Evolutionary conservation across 2,113 vertebrate species (phyloP), one percentile per base, ranked within the genome.

Genomic region (Microtus richardsoni): DNA sequence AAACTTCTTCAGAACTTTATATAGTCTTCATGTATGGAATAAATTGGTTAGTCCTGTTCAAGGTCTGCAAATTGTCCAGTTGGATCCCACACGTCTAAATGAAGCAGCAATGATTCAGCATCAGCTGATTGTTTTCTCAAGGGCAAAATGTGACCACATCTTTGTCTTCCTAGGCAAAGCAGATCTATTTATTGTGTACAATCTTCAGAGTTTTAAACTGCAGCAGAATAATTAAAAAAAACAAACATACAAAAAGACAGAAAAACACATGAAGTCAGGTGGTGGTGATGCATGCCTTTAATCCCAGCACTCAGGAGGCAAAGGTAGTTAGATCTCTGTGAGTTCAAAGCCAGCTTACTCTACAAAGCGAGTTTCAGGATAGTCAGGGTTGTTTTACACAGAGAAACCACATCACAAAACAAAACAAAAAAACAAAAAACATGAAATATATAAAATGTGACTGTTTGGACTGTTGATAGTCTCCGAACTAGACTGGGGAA

Each of bases 1-100:
- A 58, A 26, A 85, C 60, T 88, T 90, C 82, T 93, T 64, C 17
- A 74, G 85, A n/a, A 9, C 62, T 96, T 92, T 6, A n/a, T 6
- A 41, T 79, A 95, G 89, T 88, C 70, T 93, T 94, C 33, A 13
- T 79, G 39, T 68, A 13, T 91, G 93, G n/a, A 54, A 94, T 82
- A 30, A 95, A 90, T 68, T 92, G 13, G 28, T 92, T 91, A 39
- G 62, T 24, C 95, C 85, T 95, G 80, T 89, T 88, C n/a, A 87
- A 39, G 14, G 9, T 88, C 83, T 87, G 17, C 36, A 93, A 39
- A 64, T 64, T 87, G 30, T 86, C 14, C 60, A 9, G 22, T 79
- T 91, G 64, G 10, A 22, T 54, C 86, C 33, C 30, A 79, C 54
- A 41, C 82, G 28, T 89, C 85, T 97, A 71, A 91, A 74, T 7